phyloP scores from a whole-genome alignment of 1,140 invertebrate species.

The Homarus americanus region DNA sequence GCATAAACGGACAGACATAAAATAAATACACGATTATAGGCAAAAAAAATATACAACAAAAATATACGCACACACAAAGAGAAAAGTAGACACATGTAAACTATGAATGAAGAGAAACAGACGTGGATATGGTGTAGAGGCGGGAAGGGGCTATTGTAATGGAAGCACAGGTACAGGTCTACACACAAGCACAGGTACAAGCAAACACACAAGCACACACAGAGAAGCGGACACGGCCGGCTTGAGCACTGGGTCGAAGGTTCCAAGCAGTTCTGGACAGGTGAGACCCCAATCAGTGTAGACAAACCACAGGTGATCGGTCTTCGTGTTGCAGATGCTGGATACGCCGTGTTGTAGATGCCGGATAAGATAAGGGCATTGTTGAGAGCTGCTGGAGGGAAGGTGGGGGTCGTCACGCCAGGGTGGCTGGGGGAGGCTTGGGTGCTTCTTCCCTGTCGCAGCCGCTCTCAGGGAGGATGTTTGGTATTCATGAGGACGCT shows the following conservation, averaged over 20 bases:
- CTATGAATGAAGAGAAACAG: not conserved
- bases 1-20: not conserved
- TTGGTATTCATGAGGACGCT: not conserved
- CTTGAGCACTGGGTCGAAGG: not conserved
- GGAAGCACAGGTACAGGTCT: not conserved
- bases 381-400: conserved; percentile 21
- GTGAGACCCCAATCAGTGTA: conserved; percentile 11
- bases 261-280: conserved; percentile 9
- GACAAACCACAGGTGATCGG: conserved; percentile 16
- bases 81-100: not conserved
- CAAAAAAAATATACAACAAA: not conserved
- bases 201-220: not conserved
- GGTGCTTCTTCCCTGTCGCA: not conserved
- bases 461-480: not conserved
- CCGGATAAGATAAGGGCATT: conserved; percentile 1
- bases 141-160: not conserved
- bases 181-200: not conserved
- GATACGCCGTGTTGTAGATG: conserved; percentile 3
- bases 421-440: not conserved
- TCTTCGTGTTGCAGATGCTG: conserved; percentile 5
- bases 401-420: conserved; percentile 20
- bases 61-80: not conserved
- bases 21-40: not conserved
- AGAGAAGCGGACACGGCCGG: not conserved
- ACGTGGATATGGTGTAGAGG: not conserved